Percentiles rank a stretch among this genome's conserved stretches.
Conservation (phyloP, 2,888 invertebrate genomes). For the Conistra vaccinii region DNA sequence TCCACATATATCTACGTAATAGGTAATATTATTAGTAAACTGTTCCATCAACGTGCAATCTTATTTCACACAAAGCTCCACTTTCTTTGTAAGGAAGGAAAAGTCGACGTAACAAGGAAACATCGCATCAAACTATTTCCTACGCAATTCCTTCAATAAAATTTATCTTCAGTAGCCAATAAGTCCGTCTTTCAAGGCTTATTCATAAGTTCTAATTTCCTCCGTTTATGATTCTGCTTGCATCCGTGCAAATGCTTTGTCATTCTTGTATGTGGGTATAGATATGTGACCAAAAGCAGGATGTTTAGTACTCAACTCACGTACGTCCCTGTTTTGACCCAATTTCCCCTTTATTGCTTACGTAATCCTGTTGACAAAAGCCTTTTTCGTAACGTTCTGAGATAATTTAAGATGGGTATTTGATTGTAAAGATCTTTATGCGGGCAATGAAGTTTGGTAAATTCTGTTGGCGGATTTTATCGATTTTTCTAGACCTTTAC, state of each 20-base stretch:
- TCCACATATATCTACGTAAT: background rate
- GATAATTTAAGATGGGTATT: conserved; percentile 58
- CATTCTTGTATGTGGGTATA: conserved; percentile 59
- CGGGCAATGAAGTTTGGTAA: conserved; percentile 24
- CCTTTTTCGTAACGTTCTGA: conserved; percentile 56
- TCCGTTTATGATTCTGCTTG: conserved; percentile 53
- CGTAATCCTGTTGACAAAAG: conserved; percentile 67
- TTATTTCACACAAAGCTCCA: conserved; percentile 6
- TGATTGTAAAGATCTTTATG: conserved; percentile 34
- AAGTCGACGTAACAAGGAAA: conserved; percentile 17
- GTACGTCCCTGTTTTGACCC: conserved; percentile 69
- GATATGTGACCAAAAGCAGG: conserved; percentile 66
- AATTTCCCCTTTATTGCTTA: conserved; percentile 70
- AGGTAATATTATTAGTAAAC: background rate
- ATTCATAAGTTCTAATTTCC: conserved; percentile 51
- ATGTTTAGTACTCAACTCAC: conserved; percentile 61
- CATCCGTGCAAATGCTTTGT: conserved; percentile 60
- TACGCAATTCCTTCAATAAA: background rate
- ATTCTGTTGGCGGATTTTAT: conserved; percentile 8
- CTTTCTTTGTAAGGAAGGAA: background rate
- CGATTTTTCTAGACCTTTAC: background rate
- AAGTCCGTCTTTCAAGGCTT: conserved; percentile 4
- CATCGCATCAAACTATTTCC: conserved; percentile 19
- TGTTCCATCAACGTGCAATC: no score
- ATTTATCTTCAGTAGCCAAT: background rate